These are phyloP conservation scores for Coecobrya sp. DNA, from an alignment of 2,888 invertebrate genomes.

Conservation along the genomic window DNA sequence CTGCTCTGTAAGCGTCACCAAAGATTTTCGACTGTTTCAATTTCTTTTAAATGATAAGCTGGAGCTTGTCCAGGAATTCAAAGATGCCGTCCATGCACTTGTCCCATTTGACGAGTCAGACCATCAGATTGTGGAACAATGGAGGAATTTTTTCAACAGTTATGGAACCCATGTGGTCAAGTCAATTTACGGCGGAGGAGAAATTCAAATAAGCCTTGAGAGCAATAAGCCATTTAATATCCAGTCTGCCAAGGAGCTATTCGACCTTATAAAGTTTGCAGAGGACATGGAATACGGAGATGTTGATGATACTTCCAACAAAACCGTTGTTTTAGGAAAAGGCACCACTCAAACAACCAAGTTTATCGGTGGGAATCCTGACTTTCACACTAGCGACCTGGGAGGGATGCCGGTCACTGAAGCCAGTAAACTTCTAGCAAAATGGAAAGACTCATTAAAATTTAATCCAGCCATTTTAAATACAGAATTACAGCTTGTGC, in stretches of 20 bases:
- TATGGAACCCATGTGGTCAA: conserved; percentile 82
- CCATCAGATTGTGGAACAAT: conserved; percentile 38
- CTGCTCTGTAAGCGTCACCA: conserved; percentile 62
- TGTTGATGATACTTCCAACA: neutral
- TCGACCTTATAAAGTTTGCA: conserved; percentile 68
- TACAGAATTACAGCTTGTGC: conserved; percentile 68
- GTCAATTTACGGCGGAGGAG: conserved; percentile 73
- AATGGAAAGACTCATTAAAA: conserved; percentile 78
- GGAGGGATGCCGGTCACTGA: conserved; percentile 46
- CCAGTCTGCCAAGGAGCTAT: conserved; percentile 24
- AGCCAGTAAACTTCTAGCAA: conserved; percentile 60
- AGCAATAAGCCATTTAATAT: conserved; percentile 29
- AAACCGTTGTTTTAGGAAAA: neutral
- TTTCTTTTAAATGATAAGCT: conserved; percentile 67
- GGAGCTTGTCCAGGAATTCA: conserved; percentile 51
- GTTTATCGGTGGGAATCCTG: conserved; percentile 71
- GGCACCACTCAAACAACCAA: too few relatives aligned
- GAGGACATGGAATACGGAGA: conserved; percentile 64
- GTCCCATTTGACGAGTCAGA: conserved; percentile 59
- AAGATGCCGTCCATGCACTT: neutral
- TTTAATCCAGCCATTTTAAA: conserved; percentile 65
- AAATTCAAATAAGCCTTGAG: conserved; percentile 63
- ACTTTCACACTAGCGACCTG: conserved; percentile 70
- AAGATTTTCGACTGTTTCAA: conserved; percentile 74
- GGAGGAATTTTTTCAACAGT: conserved; percentile 71